Base-by-base conservation (phyloP, 2,888 invertebrate species). In the Lysandra coridon region DNA sequence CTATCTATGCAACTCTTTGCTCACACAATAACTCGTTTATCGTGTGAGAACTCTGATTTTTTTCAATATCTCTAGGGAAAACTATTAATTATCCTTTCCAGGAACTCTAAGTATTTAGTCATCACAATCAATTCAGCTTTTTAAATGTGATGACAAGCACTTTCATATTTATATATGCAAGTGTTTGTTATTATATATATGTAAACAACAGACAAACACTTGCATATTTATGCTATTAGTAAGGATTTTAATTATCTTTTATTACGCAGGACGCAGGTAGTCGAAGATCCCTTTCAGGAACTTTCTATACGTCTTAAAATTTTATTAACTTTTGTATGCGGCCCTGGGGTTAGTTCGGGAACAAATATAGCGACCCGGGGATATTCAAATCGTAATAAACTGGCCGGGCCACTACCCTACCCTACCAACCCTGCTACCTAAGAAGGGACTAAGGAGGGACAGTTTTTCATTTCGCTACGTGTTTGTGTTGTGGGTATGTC, bases 351-450 rank as follows among this genome's bases (percentile, higher is more conserved):
- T 74, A 74, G 74, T 74, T 74, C 23, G 74, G 74, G 74, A 44
- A 74, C 74, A 74, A 74, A 78, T 78, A 78, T 83, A 84, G 84
- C 84, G 85, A 85, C 86, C 85, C 85, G 84, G 82, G 85, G 85
- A 86, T 87, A 81, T 83, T 83, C 87, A 86, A 86, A 87, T 84
- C 85, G 87, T 86, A 88, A 90, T 89, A 89, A 89, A 89, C 88
- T 88, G 85, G 84, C 86, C 85, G 84, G 84, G 69, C 30, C 49
- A 44, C 75, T 5, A 49, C 75, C 75, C 5, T 10, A 23, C 49
- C 74, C 40, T 74, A 74, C 40, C 37, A 10, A 69, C 33, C 69
- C 33, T 33, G 1, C n/a, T 57, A 57, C 57, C 12, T 17, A 57
- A 57, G 57, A 17, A 57, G 57, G 57, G 57, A 17, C 57, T 57